Evolutionary conservation across 2,888 invertebrate genomes (phyloP).

Genomic region (Ophion costatus): DNA sequence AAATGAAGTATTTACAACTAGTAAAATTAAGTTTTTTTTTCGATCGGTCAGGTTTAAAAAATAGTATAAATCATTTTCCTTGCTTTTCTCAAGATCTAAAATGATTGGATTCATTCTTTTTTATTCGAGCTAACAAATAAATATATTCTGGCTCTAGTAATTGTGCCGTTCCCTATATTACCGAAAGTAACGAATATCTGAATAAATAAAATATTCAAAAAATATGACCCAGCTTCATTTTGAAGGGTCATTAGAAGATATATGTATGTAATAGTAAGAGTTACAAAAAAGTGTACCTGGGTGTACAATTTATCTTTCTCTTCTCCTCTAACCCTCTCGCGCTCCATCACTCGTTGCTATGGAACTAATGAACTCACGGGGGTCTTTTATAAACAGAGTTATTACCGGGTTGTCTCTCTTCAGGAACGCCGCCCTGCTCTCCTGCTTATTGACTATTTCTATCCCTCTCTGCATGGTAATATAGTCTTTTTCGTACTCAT

Average conservation of each 20-base stretch:
- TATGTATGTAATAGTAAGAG: no score
- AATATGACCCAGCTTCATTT: no score
- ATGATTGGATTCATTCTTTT: neutral
- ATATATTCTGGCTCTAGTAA: neutral
- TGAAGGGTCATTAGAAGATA: no score
- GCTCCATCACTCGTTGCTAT: constrained; percentile 78
- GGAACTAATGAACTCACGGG: constrained; percentile 81
- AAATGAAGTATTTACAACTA: no score
- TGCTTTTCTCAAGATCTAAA: no score
- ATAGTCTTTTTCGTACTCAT: constrained; percentile 38
- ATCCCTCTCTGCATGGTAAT: constrained; percentile 12
- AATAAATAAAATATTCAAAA: neutral
- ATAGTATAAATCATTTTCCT: no score
- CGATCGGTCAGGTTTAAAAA: no score
- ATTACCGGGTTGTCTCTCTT: constrained; percentile 72
- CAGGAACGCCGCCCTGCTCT: constrained; percentile 14
- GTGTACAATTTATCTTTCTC: constrained; percentile 1
- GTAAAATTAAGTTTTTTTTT: no score
- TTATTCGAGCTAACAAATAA: neutral
- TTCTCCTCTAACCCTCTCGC: constrained; percentile 34
- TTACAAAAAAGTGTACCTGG: neutral
- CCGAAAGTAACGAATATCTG: neutral
- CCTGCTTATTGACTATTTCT: constrained; percentile 1
- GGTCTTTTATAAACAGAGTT: constrained; percentile 79
- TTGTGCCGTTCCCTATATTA: neutral